Conservation (phyloP, 1,140 invertebrate genomes). For the Drusus annulatus region DNA sequence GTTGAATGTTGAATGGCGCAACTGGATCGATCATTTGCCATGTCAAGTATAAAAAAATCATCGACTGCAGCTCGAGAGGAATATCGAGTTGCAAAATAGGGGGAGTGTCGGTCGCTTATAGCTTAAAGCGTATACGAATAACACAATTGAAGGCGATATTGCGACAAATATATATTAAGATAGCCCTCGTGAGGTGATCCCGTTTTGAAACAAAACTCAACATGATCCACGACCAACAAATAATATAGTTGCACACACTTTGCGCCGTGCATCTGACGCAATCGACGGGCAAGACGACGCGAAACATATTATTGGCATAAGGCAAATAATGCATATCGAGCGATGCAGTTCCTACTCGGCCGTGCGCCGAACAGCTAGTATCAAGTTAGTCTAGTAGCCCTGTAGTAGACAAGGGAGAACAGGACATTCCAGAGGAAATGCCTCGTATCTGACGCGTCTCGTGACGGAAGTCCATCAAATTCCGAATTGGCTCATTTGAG, state of each 20-base stretch:
- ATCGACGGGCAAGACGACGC: conserved; percentile 36
- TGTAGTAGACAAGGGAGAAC: not conserved
- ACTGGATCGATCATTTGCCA: conserved; percentile 14
- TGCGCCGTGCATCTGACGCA: conserved; percentile 43
- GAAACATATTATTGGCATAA: conserved; percentile 30
- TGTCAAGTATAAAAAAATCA: conserved; percentile 9
- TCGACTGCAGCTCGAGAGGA: not conserved
- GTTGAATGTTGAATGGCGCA: conserved; percentile 22
- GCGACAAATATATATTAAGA: conserved; percentile 10
- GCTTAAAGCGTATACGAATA: no score
- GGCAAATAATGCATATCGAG: conserved; percentile 18
- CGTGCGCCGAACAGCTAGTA: not conserved
- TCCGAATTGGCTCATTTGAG: no score
- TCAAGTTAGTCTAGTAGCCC: no score
- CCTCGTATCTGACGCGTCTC: not conserved
- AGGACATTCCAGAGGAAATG: conserved; percentile 19
- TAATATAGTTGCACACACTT: conserved; percentile 38
- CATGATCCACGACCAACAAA: conserved; percentile 48
- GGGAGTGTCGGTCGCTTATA: no score
- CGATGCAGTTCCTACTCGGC: not conserved
- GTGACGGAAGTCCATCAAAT: no score
- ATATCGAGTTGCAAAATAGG: not conserved
- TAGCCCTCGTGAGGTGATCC: conserved; percentile 48
- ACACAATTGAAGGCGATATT: conserved; percentile 1
- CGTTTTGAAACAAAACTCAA: conserved; percentile 55